Evolutionary conservation across 1,140 invertebrate genomes (phyloP), one percentile per base, ranked within the genome.

Genomic region (Ceratitis capitata): DNA sequence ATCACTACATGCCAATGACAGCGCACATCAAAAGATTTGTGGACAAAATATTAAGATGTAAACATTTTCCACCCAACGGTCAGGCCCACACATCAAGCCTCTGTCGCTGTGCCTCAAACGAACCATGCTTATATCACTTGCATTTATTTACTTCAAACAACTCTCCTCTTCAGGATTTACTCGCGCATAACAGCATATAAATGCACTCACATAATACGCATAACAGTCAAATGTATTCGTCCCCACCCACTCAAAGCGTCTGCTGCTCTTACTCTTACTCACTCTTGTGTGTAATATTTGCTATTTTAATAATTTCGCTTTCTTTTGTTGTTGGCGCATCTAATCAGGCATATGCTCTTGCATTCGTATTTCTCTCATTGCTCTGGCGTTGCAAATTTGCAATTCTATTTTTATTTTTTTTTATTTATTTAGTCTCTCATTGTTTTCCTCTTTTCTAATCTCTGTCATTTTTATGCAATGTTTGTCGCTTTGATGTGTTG

Each of bases 371-470:
- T 26, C 58, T 6, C 58, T 35, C 23, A 1, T 29, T 16, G 1
- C 58, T 29, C 26, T 29, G 23, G 23, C 23, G 14, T 64, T 64
- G 3, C 19, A 32, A 29, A 64, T 23, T 64, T 56, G 19, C 58
- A 29, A 32, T 64, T 19, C 58, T 64, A 64, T 64, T 64, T 64
- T 64, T 29, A 64, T n/a, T n/a, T n/a, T n/a, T n/a, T n/a, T n/a
- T n/a, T n/a, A n/a, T n/a, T n/a, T n/a, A n/a, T 26, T 32, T 64
- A 26, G 58, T 32, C 29, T 32, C 29, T 29, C 58, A 26, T 16
- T 64, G 23, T 64, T 64, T 64, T 64, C 58, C 58, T 64, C n/a
- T n/a, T n/a, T 64, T 64, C 58, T 64, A 64, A 64, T 32, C 29
- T 64, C 58, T 64, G 58, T 32, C 58, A 32, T 32, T 64, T 64